Percentiles rank a stretch among this genome's conserved stretches.
These are phyloP conservation scores for Diachrysia chrysitis DNA, from an alignment of 2,888 invertebrate genomes.

Conservation along the genomic window DNA sequence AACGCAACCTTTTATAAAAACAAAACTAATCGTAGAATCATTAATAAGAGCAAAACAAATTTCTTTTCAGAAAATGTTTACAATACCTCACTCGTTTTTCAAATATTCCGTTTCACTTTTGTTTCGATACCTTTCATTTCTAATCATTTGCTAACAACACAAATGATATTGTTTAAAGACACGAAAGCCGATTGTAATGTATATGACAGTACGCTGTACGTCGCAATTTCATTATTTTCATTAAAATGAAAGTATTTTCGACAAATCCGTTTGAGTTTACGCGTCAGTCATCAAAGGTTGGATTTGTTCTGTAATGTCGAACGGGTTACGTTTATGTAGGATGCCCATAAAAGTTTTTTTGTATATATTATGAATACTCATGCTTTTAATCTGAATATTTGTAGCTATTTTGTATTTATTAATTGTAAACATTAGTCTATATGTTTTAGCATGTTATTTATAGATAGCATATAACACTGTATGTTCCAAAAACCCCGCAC, in stretches of 20 bases:
- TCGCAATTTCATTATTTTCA: conserved; percentile 21
- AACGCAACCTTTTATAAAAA: too few species aligned
- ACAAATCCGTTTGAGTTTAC: conserved; percentile 33
- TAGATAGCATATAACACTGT: too few species aligned
- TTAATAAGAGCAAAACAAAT: too few species aligned
- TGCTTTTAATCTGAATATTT: conserved; percentile 17
- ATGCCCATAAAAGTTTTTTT: conserved; percentile 33
- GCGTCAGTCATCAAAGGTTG: conserved; percentile 38
- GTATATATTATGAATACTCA: conserved; percentile 23
- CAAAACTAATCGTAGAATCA: too few species aligned
- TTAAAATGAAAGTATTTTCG: conserved; percentile 5
- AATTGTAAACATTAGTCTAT: not conserved
- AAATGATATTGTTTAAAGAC: conserved; percentile 16
- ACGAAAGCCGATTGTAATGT: conserved; percentile 16
- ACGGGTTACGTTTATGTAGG: conserved; percentile 17
- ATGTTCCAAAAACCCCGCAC: too few species aligned
- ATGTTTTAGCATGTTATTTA: not conserved
- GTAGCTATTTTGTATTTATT: conserved; percentile 13
- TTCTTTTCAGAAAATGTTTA: too few species aligned
- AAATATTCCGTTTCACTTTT: not conserved
- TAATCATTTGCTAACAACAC: not conserved
- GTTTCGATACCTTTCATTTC: not conserved
- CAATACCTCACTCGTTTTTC: too few species aligned
- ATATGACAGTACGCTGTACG: conserved; percentile 24
- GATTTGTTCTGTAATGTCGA: conserved; percentile 18